These are phyloP conservation scores for Macrobrachium rosenbergii DNA, from an alignment of 1,140 invertebrate species.

Conservation along the genomic window DNA sequence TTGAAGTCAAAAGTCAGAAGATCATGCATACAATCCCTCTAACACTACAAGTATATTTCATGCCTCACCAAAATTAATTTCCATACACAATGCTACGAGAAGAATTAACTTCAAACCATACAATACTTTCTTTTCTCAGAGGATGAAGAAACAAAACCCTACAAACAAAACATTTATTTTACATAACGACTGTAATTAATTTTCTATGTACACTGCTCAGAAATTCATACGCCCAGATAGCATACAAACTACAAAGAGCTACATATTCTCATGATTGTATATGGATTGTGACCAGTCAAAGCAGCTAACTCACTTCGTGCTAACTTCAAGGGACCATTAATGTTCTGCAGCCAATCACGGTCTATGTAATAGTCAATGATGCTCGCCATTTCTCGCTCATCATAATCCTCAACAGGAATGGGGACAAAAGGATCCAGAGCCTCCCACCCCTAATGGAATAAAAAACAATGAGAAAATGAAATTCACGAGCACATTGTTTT, in stretches of 20 bases:
- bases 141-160: no score
- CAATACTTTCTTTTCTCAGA: no score
- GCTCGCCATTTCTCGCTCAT: constrained; percentile 43
- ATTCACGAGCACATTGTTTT: neutral
- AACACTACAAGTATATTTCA: no score
- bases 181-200: neutral
- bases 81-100: no score
- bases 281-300: constrained; percentile 30
- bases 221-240: neutral
- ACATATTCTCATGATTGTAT: constrained; percentile 16
- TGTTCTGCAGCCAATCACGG: constrained; percentile 48
- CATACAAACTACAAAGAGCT: constrained; percentile 21
- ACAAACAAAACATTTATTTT: no score
- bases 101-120: no score
- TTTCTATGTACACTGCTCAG: neutral
- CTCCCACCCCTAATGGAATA: constrained; percentile 45
- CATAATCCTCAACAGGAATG: constrained; percentile 35
- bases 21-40: no score
- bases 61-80: no score
- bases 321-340: neutral
- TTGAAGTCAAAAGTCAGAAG: no score
- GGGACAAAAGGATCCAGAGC: constrained; percentile 49
- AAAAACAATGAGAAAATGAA: neutral
- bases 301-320: constrained; percentile 33
- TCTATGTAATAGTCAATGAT: constrained; percentile 45